Base-by-base conservation (phyloP, 1,140 invertebrate species). In the Drosophila parvula region DNA sequence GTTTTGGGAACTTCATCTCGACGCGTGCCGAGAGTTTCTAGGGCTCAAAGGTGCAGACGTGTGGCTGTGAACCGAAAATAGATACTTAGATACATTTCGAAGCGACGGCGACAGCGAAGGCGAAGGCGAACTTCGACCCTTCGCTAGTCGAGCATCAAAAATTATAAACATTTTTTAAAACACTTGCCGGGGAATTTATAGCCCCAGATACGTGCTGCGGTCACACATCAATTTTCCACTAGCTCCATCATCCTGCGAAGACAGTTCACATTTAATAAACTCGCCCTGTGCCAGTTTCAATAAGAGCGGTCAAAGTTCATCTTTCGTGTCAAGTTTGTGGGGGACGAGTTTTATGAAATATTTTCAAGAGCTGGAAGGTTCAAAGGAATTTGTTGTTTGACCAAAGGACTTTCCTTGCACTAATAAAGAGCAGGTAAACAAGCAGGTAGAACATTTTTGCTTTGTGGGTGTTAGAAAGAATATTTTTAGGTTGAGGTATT, bases 91-190 rank as follows among this genome's bases (percentile, higher is more conserved):
- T 74, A 11, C 40, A 74, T 43, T 34, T 69, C 38, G n/a, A 74
- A 36, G 36, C 28, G 8, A 47, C 9, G 73, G 11, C 45, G 8
- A 47, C 9, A 64, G 11, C 45, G 32, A 51, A 74, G 47, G 30
- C 28, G 9, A 43, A 8, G 74, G 8, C 60, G 32, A 60, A 63
- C 34, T 68, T 56, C 43, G 58, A 62, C 68, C 62, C 65, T 65
- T 40, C 38, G 44, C 44, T 34, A 56, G 51, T 64, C 16, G 55
- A 41, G 60, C 60, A 77, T 51, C 74, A 77, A 80, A 79, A 84
- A 89, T 89, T 89, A 89, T 89, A 89, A 84, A 81, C 84, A 89
- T 89, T 89, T 89, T 88, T 89, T 73, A 59, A 71, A 89, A 89
- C 84, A 89, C 80, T 89, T 84, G 75, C 65, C 77, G 56, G 73